Conservation (phyloP, 2,113 vertebrate species). For the Gobio gobio region DNA sequence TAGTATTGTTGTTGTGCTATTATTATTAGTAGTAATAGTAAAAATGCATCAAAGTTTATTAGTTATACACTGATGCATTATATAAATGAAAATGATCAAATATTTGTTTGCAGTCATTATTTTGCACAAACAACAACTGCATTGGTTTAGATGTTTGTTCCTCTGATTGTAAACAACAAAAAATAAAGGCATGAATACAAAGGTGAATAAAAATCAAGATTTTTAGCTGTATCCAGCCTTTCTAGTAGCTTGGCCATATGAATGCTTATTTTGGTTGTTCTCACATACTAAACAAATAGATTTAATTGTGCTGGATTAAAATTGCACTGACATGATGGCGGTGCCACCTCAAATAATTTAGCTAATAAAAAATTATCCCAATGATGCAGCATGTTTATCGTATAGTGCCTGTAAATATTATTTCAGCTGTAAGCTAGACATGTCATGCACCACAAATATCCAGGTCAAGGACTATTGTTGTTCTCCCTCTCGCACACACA, state of each 20-base stretch:
- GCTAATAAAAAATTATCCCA: constrained; percentile 16
- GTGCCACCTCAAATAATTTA: neutral
- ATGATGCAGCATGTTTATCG: neutral
- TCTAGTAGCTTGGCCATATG: neutral
- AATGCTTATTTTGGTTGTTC: neutral
- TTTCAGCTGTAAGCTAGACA: constrained; percentile 27
- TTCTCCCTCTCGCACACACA: neutral
- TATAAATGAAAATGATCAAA: no score
- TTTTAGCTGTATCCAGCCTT: neutral
- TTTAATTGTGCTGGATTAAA: constrained; percentile 23
- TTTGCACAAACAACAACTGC: neutral
- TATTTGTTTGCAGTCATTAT: no score
- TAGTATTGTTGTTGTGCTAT: no score
- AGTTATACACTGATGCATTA: no score
- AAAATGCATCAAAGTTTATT: no score
- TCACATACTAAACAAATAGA: neutral
- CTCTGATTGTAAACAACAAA: neutral
- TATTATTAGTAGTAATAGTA: no score
- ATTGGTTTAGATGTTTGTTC: neutral
- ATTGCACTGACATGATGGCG: neutral
- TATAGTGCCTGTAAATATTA: constrained; percentile 10
- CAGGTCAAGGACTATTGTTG: constrained; percentile 39
- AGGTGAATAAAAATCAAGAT: neutral
- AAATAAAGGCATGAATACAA: neutral
- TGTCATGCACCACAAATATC: constrained; percentile 22